Evolutionary conservation across 2,888 invertebrate genomes (phyloP).

Genomic region (Pediacus dermestoides): DNA sequence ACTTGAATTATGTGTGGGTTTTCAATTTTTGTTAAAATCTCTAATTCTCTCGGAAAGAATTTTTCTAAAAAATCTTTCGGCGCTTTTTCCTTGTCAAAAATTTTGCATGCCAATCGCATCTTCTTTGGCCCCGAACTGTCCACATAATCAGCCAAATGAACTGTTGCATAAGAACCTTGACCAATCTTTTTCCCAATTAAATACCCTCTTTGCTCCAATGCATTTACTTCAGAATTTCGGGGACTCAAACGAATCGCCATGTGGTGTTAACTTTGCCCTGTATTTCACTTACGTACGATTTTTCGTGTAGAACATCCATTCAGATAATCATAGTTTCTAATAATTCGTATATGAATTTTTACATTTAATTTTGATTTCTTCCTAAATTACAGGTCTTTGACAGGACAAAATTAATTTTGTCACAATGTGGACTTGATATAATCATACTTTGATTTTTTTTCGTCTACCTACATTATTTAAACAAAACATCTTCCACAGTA

Average conservation of each 20-base stretch:
- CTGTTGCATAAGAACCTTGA: conserved; percentile 88
- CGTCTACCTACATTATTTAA: too few species aligned
- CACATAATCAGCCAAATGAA: conserved; percentile 79
- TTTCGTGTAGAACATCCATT: too few species aligned
- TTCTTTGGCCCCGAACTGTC: conserved; percentile 68
- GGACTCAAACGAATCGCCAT: conserved; percentile 73
- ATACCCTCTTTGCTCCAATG: conserved; percentile 80
- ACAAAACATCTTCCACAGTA: too few species aligned
- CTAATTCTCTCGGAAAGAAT: conserved; percentile 90
- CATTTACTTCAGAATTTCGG: conserved; percentile 79
- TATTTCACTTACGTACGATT: too few species aligned
- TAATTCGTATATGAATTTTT: too few species aligned
- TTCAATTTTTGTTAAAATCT: conserved; percentile 83
- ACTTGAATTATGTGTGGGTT: conserved; percentile 90
- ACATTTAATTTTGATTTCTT: too few species aligned
- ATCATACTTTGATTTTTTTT: too few species aligned
- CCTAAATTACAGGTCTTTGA: conserved; percentile 28
- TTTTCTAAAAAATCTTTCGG: conserved; percentile 86
- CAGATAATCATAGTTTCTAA: too few species aligned
- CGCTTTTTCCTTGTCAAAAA: conserved; percentile 86
- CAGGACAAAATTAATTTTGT: conserved; percentile 32
- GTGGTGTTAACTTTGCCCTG: too few species aligned
- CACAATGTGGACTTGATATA: conserved; percentile 27
- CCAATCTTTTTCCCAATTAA: conserved; percentile 78
- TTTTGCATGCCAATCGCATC: conserved; percentile 81